phyloP scores from a whole-genome alignment of 2,113 vertebrate species.

The Felis catus region F.catus_Fca126_mat1.0 CM031412.1:121568501-121569000 shows the following conservation, averaged over 20 bases:
- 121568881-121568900: constrained; percentile 72
- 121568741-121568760: constrained; percentile 70
- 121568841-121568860: constrained; percentile 75
- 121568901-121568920: constrained; percentile 51
- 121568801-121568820: constrained; percentile 53
- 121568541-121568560: background rate
- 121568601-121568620: accelerated
- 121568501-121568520: background rate
- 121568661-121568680: background rate
- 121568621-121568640: background rate
- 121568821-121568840: constrained; percentile 66
- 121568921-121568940: constrained; percentile 26
- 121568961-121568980: constrained; percentile 74
- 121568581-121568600: background rate
- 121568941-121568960: constrained; percentile 64
- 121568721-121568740: constrained; percentile 63
- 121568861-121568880: constrained; percentile 67
- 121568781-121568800: constrained; percentile 58
- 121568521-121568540: background rate
- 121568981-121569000: constrained; percentile 77
- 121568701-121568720: constrained; percentile 26
- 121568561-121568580: background rate
- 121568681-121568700: constrained; percentile 45
- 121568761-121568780: constrained; percentile 38
- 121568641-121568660: background rate